phyloP scores from a whole-genome alignment of 92 coral and sea anemone species.

The Chrysogorgia sp. region DNA sequence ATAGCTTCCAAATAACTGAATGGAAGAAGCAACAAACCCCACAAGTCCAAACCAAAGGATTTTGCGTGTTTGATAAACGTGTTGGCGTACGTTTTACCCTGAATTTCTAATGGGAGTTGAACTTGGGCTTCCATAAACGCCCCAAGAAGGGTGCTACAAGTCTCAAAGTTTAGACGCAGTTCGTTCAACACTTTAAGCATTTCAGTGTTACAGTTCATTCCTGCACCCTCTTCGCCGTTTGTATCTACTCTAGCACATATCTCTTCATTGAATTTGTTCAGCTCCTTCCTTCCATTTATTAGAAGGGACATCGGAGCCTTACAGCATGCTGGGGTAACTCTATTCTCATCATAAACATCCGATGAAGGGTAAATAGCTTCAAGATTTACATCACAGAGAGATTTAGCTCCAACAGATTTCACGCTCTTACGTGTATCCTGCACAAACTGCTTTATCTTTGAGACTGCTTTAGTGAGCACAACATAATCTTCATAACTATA shows the following conservation, averaged over 20 bases:
- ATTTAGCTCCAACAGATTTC: not conserved
- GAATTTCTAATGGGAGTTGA: not conserved
- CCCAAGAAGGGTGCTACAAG: slow-evolving; percentile 13
- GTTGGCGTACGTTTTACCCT: not conserved
- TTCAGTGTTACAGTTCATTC: not conserved
- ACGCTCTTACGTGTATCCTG: too few species aligned
- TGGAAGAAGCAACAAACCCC: slow-evolving; percentile 8
- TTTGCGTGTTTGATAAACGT: not conserved
- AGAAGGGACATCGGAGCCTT: slow-evolving; percentile 12
- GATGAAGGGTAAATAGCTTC: slow-evolving; percentile 10
- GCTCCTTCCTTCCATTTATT: slow-evolving; percentile 1
- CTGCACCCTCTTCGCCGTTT: not conserved
- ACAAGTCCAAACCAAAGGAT: slow-evolving; percentile 1
- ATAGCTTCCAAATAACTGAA: not conserved
- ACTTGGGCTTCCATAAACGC: slow-evolving; percentile 17
- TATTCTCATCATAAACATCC: not conserved
- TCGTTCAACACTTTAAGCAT: slow-evolving; percentile 8
- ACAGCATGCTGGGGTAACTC: not conserved
- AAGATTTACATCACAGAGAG: not conserved
- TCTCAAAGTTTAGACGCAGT: not conserved
- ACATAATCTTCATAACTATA: too few species aligned
- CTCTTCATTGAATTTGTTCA: not conserved
- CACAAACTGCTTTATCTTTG: too few species aligned
- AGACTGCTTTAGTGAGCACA: too few species aligned
- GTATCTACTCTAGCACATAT: not conserved